Base-by-base conservation (phyloP, 2,797 vertebrate genomes). In the Neopelma chrysocephalum region DNA sequence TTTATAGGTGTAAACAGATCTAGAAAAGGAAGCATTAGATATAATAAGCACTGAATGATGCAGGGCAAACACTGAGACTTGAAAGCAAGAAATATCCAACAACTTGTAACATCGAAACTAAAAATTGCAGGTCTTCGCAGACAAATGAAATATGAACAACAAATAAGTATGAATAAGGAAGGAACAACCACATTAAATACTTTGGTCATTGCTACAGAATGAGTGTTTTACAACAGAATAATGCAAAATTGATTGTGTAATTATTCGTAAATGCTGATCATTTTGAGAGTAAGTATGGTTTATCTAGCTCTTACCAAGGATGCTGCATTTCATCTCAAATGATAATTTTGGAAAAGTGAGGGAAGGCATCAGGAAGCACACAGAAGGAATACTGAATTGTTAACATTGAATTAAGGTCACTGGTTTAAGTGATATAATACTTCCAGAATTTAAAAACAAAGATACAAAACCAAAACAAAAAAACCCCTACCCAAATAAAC, bases 31-130 rank as follows among this genome's bases (percentile, higher is more conserved):
- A 96, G 84, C 13, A 3, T 69, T 88, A 56, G 51, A 26, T 88
- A 83, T 72, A 94, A 89, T 58, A 93, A 96, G 40, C 45, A 36
- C 65, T 84, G 66, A 25, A 6, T 85, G 50, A 94, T 93, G 86
- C 8, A 42, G 89, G 54, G 79, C 54, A 95, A 97, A 90, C 45
- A 48, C 51, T 61, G 66, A 91, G 57, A 96, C 48, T 73, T 90
- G 93, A 96, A 97, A 84, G 83, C 13, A 90, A 89, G 84, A 95
- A 95, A 96, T 94, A 94, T 45, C 81, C 85, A 96, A 93, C 87
- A 95, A 70, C 68, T 77, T 85, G 18, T 73, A 89, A 91, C 14
- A 62, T 64, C 75, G 92, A 82, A 95, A 69, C 48, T 56, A 83
- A 40, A 4, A 92, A 60, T 21, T 82, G 7, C 53, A 73, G 64